Percentiles rank a stretch among this genome's conserved stretches.
phyloP scores from a whole-genome alignment of 92 coral and sea anemone species.

The Phenganax marumi region DNA sequence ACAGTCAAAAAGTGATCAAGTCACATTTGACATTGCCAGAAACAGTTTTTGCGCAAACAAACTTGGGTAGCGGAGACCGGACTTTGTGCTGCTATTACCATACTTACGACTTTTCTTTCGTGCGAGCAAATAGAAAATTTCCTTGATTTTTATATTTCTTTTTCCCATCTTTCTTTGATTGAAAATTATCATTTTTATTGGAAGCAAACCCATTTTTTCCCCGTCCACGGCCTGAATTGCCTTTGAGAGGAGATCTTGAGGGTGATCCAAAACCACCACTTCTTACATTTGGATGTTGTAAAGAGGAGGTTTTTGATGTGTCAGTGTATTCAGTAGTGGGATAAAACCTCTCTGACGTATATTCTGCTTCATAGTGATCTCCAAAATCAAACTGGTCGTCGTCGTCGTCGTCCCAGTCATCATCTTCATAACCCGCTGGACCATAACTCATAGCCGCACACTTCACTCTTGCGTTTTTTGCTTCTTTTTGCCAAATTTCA shows the following conservation, averaged over 20 bases:
- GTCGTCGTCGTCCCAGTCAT: conserved; percentile 73
- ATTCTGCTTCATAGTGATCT: conserved; percentile 28
- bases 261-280: conserved; percentile 19
- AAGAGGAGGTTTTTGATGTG: neutral
- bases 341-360: neutral
- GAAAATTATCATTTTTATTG: neutral
- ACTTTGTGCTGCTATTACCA: neutral
- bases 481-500: too few relatives aligned
- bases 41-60: too few relatives aligned
- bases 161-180: neutral
- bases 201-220: conserved; percentile 64
- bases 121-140: neutral
- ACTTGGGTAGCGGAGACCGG: too few relatives aligned
- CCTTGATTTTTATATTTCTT: neutral
- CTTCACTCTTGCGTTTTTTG: too few relatives aligned
- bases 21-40: too few relatives aligned
- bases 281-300: neutral
- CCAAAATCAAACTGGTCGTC: conserved; percentile 73
- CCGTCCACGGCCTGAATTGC: conserved; percentile 85
- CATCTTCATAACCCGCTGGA: conserved; percentile 92
- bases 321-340: neutral
- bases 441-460: conserved; percentile 59
- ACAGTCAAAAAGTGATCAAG: too few relatives aligned
- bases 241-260: conserved; percentile 55
- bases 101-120: conserved; percentile 18